phyloP scores from a whole-genome alignment of 2,888 invertebrate genomes.

The Calameuta filiformis region DNA sequence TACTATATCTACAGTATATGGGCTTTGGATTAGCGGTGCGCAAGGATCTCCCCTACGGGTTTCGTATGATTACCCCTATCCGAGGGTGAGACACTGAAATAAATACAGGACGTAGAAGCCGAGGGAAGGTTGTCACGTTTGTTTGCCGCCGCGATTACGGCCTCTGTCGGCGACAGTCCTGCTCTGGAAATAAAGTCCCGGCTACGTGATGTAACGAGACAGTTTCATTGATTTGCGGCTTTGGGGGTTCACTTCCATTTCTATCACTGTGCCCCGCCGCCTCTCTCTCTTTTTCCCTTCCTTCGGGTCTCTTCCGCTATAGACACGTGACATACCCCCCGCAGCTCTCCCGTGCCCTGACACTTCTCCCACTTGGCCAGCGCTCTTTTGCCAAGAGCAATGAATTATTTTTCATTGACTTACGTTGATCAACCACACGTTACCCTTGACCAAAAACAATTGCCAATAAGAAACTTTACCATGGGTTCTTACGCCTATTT shows the following conservation, averaged over 20 bases:
- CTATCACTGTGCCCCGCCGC: not conserved
- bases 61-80: constrained; percentile 52
- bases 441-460: too few relatives aligned
- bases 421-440: too few relatives aligned
- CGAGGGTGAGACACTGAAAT: constrained; percentile 31
- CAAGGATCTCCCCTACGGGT: constrained; percentile 29
- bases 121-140: constrained; percentile 24
- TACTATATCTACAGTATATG: constrained; percentile 19
- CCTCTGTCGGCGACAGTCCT: constrained; percentile 27
- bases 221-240: not conserved
- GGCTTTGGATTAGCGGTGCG: constrained; percentile 45
- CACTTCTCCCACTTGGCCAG: not conserved
- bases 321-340: constrained; percentile 6
- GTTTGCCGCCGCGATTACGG: constrained; percentile 38
- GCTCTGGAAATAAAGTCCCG: constrained; percentile 20
- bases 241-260: not conserved
- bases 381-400: too few relatives aligned
- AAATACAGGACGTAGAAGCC: constrained; percentile 36
- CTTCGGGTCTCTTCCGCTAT: not conserved
- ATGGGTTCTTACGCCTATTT: not conserved
- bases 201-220: not conserved
- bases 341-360: not conserved
- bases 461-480: too few relatives aligned
- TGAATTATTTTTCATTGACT: too few relatives aligned
- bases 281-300: not conserved